A percentile compares a stretch with the other conserved stretches of the same genome.
phyloP scores from a whole-genome alignment of 2,113 vertebrate genomes.

The Mesocricetus auratus region DNA sequence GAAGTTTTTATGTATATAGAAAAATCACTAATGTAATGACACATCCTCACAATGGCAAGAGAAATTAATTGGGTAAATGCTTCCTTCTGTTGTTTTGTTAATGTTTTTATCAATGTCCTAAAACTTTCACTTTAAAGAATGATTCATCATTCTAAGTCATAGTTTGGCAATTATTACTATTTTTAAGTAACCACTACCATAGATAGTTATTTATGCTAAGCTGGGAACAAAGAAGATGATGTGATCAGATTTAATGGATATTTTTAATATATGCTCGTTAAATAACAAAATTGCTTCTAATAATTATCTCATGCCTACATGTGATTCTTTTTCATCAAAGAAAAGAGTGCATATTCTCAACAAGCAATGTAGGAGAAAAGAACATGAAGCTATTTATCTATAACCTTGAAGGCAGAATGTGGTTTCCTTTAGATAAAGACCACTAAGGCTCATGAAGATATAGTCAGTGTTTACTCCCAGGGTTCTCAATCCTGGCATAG shows the following conservation, averaged over 20 bases:
- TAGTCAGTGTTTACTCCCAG: not conserved
- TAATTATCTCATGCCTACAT: conserved; percentile 37
- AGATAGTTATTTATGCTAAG: conserved; percentile 50
- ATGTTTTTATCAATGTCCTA: conserved; percentile 50
- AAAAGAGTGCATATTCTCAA: not conserved
- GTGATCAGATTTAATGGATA: conserved; percentile 51
- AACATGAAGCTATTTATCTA: not conserved
- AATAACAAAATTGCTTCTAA: conserved; percentile 56
- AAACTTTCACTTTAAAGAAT: conserved; percentile 60
- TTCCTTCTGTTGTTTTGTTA: conserved; percentile 71
- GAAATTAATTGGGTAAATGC: conserved; percentile 63
- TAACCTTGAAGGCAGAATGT: not conserved
- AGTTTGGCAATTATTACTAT: conserved; percentile 60
- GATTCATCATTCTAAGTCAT: conserved; percentile 64
- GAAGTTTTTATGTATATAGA: conserved; percentile 21
- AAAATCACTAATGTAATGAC: conserved; percentile 47
- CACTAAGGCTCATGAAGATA: not conserved
- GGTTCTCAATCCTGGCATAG: not conserved
- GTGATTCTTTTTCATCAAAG: not conserved
- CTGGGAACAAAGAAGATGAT: conserved; percentile 24
- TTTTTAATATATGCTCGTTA: conserved; percentile 34
- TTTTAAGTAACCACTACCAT: conserved; percentile 51
- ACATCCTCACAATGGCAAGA: conserved; percentile 31
- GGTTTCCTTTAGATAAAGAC: not conserved
- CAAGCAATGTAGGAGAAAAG: not conserved